phyloP scores from a whole-genome alignment of 2,888 invertebrate genomes.

The Eurytoma californica region DNA sequence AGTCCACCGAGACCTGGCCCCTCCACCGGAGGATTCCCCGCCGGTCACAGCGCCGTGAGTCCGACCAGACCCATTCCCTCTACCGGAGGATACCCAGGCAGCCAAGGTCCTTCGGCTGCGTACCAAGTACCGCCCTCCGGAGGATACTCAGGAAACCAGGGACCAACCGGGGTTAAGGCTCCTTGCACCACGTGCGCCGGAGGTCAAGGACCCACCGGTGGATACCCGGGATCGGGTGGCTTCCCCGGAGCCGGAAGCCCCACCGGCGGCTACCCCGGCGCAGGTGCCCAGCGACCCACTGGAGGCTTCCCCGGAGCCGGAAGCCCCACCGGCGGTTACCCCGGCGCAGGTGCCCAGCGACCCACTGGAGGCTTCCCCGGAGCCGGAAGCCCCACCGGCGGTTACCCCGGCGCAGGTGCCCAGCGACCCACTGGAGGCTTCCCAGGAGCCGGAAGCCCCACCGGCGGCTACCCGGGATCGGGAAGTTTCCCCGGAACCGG shows the following conservation, averaged over 20 bases:
- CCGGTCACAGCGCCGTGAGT: background rate
- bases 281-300: background rate
- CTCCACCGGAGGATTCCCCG: background rate
- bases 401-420: background rate
- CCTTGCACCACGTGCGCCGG: background rate
- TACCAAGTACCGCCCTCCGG: background rate
- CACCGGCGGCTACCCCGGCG: background rate
- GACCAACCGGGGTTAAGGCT: background rate
- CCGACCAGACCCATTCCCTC: background rate
- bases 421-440: too few relatives aligned
- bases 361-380: background rate
- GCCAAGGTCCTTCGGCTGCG: background rate
- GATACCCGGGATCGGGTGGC: background rate
- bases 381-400: background rate
- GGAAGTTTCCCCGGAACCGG: background rate
- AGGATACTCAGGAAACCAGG: background rate
- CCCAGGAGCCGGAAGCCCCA: background rate
- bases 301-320: background rate
- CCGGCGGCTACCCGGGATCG: background rate
- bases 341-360: background rate
- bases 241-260: background rate
- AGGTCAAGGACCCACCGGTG: slow-evolving; percentile 5
- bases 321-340: background rate
- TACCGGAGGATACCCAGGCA: background rate
- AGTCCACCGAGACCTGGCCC: background rate